Evolutionary conservation across 2,797 vertebrate species (phyloP), one percentile per base, ranked within the genome.

Genomic region (Podargus strigoides): DNA sequence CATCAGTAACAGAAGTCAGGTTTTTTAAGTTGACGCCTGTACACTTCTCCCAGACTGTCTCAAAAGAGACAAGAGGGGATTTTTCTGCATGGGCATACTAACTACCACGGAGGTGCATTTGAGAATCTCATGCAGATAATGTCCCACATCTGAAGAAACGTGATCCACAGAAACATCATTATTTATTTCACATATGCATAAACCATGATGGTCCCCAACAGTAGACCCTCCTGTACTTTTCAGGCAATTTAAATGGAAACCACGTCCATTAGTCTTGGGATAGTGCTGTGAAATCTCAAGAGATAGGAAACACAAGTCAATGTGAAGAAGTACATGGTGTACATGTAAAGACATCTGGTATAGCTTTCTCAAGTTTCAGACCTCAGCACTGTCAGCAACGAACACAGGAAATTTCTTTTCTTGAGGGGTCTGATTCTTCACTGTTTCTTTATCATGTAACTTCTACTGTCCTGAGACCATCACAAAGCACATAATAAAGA

Each of bases 241-340:
- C 81, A 81, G 52, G 42, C 70, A 82, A 88, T 92, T 94, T 81
- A 84, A 90, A 94, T 63, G 49, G 64, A 92, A 96, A 88, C 67
- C 49, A 73, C 28, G 49, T 47, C 68, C 87, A 87, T 69, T 50
- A 72, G 87, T 91, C 53, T 72, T 60, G 47, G 80, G 44, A 59
- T 28, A 76, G 39, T 4, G 16, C n/a, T 83, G 64, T 78, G 79
- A 76, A 92, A 95, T 80, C 85, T 92, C 92, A 78, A 64, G 88
- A 85, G 81, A 68, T 3, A 56, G 36, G 70, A 89, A 94, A 91
- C 27, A 75, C 14, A 58, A 70, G n/a, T 85, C 86, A 67, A 41
- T 12, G 87, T 3, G 7, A 94, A 77, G 67, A 90, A 93, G 80
- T 62, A 87, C 55, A 95, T 90, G 80, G 79, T 3, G 23, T 50